Percentiles rank a stretch among this genome's conserved stretches.
phyloP scores from a whole-genome alignment of 2,797 vertebrate species.

The Malacoraja senta region DNA sequence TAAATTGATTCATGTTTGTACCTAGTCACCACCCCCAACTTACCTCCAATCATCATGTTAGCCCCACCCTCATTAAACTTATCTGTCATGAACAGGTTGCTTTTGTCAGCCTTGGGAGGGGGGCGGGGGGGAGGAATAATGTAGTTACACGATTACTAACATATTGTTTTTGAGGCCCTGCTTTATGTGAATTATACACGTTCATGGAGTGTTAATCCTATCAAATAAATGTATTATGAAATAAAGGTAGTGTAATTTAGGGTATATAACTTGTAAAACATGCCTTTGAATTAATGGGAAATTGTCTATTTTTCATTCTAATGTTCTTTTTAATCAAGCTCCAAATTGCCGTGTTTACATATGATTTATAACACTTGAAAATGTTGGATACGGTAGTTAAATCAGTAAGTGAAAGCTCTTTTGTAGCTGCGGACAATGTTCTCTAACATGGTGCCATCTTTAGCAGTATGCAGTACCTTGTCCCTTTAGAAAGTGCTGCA shows the following conservation, averaged over 20 bases:
- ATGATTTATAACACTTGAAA: constrained; percentile 37
- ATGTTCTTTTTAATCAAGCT: constrained; percentile 26
- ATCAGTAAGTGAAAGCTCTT: constrained; percentile 18
- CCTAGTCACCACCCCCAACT: background rate
- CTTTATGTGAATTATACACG: background rate
- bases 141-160: background rate
- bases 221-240: constrained; percentile 30
- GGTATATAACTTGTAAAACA: constrained; percentile 23
- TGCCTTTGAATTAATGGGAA: constrained; percentile 14
- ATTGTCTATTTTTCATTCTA: constrained; percentile 33
- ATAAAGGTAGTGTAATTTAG: constrained; percentile 31
- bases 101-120: background rate
- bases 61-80: background rate
- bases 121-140: background rate
- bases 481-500: constrained; percentile 27
- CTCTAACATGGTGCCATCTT: constrained; percentile 34
- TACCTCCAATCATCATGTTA: background rate
- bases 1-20: background rate
- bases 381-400: constrained; percentile 30
- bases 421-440: constrained; percentile 22
- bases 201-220: constrained; percentile 32
- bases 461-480: constrained; percentile 32
- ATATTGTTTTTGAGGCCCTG: constrained; percentile 18
- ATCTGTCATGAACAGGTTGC: background rate
- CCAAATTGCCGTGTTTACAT: constrained; percentile 24